phyloP scores from a whole-genome alignment of 1,140 invertebrate species.

The Metaphire vulgaris region DNA sequence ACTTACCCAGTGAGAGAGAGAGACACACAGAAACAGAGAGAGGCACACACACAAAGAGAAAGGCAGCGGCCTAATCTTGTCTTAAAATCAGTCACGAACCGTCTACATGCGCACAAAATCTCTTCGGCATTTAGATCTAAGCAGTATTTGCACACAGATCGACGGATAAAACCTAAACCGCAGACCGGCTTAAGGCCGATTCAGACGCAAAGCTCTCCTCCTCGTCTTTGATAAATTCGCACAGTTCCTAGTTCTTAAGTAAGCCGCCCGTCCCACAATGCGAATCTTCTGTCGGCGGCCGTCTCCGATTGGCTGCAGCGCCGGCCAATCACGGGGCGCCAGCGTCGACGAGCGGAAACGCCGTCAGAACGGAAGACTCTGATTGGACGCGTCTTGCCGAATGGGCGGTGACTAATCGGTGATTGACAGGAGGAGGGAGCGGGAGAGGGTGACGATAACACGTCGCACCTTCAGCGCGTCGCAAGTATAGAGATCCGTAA shows the following conservation, averaged over 20 bases:
- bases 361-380: neutral
- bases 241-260: neutral
- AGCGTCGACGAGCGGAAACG: too few relatives aligned
- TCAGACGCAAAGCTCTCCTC: neutral
- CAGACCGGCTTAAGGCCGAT: neutral
- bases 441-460: neutral
- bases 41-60: too few relatives aligned
- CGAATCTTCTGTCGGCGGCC: too few relatives aligned
- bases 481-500: neutral
- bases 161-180: neutral
- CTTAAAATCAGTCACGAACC: neutral
- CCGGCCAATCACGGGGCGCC: neutral
- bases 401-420: too few relatives aligned
- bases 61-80: neutral
- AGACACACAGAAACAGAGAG: too few relatives aligned
- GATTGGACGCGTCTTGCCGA: too few relatives aligned
- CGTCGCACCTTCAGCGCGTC: neutral
- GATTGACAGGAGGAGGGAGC: too few relatives aligned
- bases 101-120: too few relatives aligned
- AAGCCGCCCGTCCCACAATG: neutral
- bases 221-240: neutral
- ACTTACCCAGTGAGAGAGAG: slow-evolving; percentile 1
- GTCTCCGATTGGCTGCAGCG: neutral
- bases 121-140: neutral
- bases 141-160: neutral